phyloP scores from a whole-genome alignment of 1,140 invertebrate species.

The Camponotus vicinus region DNA sequence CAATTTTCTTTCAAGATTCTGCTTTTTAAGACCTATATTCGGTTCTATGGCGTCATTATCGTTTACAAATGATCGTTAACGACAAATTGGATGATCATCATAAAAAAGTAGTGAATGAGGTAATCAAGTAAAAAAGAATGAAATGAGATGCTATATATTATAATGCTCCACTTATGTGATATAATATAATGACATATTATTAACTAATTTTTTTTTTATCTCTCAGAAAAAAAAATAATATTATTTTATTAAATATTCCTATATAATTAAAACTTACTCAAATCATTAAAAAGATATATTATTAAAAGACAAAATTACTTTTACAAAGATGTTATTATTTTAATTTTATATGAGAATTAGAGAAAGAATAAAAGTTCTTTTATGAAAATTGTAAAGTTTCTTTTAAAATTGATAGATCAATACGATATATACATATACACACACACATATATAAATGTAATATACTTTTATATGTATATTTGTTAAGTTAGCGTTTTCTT shows the following conservation, averaged over 20 bases:
- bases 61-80: background rate
- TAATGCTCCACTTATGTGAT: background rate
- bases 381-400: background rate
- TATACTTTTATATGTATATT: background rate
- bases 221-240: background rate
- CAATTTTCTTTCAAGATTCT: background rate
- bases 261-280: background rate
- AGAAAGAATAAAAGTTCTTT: background rate
- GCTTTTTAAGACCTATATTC: background rate
- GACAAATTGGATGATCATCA: background rate
- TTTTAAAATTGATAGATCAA: background rate
- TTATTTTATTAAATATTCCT: background rate
- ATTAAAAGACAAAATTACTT: background rate
- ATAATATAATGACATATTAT: background rate
- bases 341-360: background rate
- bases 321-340: background rate
- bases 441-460: too few relatives aligned
- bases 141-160: constrained; percentile 1
- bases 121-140: background rate
- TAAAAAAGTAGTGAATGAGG: background rate
- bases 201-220: background rate
- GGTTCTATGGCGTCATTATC: background rate
- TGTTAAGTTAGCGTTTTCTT: background rate
- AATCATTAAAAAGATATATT: background rate
- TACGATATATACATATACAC: too few relatives aligned